phyloP scores from a whole-genome alignment of 1,140 invertebrate genomes.

The Maniola jurtina region DNA sequence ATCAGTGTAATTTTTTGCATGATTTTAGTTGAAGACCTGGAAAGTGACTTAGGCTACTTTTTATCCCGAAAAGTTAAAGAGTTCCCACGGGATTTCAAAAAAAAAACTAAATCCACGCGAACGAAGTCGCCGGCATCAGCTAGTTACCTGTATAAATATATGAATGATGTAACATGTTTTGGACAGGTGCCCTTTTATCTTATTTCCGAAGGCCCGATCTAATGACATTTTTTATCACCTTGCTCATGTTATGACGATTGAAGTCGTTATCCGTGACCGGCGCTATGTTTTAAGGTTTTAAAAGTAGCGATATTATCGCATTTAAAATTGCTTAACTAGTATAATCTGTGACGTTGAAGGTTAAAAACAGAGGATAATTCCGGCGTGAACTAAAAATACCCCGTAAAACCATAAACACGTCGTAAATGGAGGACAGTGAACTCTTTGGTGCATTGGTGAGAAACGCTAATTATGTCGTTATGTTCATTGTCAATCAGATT shows the following conservation, averaged over 20 bases:
- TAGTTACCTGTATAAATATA: background rate
- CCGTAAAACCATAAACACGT: background rate
- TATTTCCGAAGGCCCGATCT: background rate
- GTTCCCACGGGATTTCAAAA: too few species aligned
- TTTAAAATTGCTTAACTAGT: too few species aligned
- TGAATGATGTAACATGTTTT: background rate
- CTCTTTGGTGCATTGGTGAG: background rate
- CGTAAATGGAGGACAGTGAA: background rate
- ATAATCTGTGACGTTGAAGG: too few species aligned
- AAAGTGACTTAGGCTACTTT: too few species aligned
- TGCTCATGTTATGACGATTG: background rate
- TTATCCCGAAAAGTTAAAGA: too few species aligned
- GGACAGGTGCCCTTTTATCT: background rate
- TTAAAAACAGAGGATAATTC: too few species aligned
- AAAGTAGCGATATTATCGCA: too few species aligned
- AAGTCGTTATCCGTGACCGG: background rate
- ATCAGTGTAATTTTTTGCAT: too few species aligned
- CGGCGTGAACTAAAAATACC: background rate
- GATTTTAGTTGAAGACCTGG: too few species aligned
- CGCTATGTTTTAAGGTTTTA: too few species aligned
- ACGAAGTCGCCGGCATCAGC: too few species aligned
- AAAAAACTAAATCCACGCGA: too few species aligned
- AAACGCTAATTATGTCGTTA: background rate
- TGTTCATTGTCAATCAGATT: conserved; percentile 5
- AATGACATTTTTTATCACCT: conserved; percentile 6